These are phyloP conservation scores for Pseudomyrmex cubaensis DNA, from an alignment of 1,140 invertebrate species.

Conservation along the genomic window DNA sequence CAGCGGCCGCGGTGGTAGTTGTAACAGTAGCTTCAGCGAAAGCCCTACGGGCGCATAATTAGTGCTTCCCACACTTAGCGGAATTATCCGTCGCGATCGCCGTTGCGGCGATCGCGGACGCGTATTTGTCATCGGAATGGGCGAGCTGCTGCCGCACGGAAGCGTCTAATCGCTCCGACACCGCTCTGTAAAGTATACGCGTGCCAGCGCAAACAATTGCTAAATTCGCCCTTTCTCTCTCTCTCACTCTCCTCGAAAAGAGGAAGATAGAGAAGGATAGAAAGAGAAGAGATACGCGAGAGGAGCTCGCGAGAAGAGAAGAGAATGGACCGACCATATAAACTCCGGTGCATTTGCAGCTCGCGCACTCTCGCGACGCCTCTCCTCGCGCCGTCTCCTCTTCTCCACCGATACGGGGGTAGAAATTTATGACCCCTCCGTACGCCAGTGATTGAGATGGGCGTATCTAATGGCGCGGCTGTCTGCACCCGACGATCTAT, in stretches of 20 bases:
- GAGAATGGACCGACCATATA: constrained; percentile 29
- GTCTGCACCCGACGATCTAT: constrained; percentile 78
- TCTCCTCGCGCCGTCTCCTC: constrained; percentile 66
- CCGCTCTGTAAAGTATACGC: constrained; percentile 28
- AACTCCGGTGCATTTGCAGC: constrained; percentile 69
- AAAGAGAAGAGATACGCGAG: not conserved
- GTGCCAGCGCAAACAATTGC: constrained; percentile 35
- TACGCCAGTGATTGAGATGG: constrained; percentile 81
- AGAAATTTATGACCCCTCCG: constrained; percentile 79
- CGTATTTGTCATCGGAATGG: constrained; percentile 23
- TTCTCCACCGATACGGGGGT: constrained; percentile 52
- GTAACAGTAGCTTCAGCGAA: too few relatives aligned
- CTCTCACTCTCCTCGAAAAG: constrained; percentile 2
- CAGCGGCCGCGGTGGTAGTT: not conserved
- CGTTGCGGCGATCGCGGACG: not conserved
- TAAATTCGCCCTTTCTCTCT: constrained; percentile 11
- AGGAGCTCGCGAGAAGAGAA: not conserved
- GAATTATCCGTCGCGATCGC: constrained; percentile 35
- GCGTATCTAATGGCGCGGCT: constrained; percentile 80
- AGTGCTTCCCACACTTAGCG: constrained; percentile 17
- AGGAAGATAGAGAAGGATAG: too few relatives aligned
- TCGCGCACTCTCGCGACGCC: constrained; percentile 53
- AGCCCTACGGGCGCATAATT: constrained; percentile 32
- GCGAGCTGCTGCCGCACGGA: not conserved
- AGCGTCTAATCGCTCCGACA: constrained; percentile 30